Conservation (phyloP, 2,797 vertebrate genomes). For the Gorsachius magnificus region DNA sequence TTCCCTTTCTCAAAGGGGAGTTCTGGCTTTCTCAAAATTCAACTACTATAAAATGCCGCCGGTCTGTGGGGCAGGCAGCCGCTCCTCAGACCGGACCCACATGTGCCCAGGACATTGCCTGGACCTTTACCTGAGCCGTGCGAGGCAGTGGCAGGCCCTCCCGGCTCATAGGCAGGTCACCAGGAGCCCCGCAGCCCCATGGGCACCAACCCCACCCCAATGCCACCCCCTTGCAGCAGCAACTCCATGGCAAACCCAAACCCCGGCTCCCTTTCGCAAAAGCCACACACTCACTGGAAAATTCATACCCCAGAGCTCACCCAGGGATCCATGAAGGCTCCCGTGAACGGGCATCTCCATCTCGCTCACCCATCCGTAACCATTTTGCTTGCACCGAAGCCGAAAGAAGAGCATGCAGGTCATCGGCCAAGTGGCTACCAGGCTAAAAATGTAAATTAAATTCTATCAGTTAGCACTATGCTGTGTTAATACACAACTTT, state of each 20-base stretch:
- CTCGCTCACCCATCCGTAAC: neutral
- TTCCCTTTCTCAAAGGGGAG: neutral
- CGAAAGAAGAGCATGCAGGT: rapidly evolving
- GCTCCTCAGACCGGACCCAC: rapidly evolving
- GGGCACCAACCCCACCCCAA: rapidly evolving
- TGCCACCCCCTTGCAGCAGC: neutral
- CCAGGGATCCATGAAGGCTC: neutral
- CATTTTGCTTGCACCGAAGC: neutral
- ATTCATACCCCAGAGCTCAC: neutral
- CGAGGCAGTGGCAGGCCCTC: neutral
- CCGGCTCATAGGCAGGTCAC: neutral
- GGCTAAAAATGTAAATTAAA: neutral
- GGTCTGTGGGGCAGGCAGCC: neutral
- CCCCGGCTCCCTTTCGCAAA: neutral
- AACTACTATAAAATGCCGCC: neutral
- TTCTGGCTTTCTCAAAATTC: neutral
- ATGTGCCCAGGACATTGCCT: rapidly evolving
- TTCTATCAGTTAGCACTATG: neutral
- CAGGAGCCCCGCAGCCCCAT: neutral
- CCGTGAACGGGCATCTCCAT: neutral
- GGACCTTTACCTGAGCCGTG: neutral
- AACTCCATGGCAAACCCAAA: neutral
- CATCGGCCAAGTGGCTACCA: neutral
- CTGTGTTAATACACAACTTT: neutral
- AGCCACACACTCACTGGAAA: neutral